Evolutionary conservation across 2,888 invertebrate species (phyloP).

Genomic region (Troides helena): DNA sequence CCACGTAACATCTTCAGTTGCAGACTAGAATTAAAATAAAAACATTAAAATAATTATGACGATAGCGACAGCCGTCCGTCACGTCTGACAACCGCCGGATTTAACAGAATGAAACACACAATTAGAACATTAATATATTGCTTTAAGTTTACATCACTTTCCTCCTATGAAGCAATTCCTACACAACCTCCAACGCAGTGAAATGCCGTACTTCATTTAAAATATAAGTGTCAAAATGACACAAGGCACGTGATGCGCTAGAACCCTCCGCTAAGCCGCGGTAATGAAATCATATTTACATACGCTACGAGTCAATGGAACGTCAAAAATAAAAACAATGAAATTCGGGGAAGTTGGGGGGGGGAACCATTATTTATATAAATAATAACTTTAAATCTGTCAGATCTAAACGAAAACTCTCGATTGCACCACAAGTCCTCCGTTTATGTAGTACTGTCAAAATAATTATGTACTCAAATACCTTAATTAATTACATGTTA

Average conservation of each 20-base stretch:
- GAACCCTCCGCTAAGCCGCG: background rate
- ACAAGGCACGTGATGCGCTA: constrained; percentile 24
- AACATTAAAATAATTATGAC: background rate
- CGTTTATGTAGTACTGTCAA: constrained; percentile 8
- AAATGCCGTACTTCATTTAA: background rate
- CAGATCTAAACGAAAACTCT: constrained; percentile 52
- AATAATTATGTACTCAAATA: constrained; percentile 34
- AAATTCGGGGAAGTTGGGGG: no score
- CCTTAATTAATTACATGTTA: constrained; percentile 40
- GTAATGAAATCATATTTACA: constrained; percentile 13
- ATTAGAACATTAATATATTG: constrained; percentile 12
- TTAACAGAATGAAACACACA: background rate
- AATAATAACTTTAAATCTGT: constrained; percentile 33
- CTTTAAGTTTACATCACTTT: constrained; percentile 9
- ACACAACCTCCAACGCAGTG: background rate
- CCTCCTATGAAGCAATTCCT: background rate
- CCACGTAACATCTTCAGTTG: constrained; percentile 6
- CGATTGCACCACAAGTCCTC: constrained; percentile 53
- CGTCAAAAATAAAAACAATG: no score
- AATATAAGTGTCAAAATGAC: constrained; percentile 20
- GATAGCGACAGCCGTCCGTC: background rate
- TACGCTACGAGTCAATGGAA: background rate
- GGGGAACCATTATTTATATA: no score
- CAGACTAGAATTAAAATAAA: constrained; percentile 15
- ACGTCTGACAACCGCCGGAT: background rate